phyloP scores from a whole-genome alignment of 2,113 vertebrate genomes.

The Tupaia chinensis region DNA sequence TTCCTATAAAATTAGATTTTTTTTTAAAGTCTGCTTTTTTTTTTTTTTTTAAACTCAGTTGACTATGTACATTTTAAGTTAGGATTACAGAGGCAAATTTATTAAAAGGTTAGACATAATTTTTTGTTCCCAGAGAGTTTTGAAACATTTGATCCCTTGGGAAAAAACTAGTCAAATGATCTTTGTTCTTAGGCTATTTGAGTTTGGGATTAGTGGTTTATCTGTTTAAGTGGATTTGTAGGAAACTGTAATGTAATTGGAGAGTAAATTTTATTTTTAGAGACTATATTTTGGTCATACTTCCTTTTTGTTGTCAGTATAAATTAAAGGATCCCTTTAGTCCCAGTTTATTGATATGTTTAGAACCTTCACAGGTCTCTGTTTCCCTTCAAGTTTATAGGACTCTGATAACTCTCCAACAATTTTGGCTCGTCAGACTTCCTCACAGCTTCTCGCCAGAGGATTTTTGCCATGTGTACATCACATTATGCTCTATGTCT shows the following conservation, averaged over 20 bases:
- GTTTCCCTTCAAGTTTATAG: constrained; percentile 23
- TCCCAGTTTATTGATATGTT: constrained; percentile 42
- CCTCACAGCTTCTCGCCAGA: constrained; percentile 1
- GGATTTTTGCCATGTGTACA: constrained; percentile 27
- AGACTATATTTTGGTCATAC: constrained; percentile 56
- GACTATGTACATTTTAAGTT: constrained; percentile 39
- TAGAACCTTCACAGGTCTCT: constrained; percentile 51
- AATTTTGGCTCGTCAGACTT: constrained; percentile 44
- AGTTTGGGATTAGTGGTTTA: constrained; percentile 70
- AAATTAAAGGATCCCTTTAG: constrained; percentile 52
- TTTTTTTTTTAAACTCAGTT: constrained; percentile 16
- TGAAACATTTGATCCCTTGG: constrained; percentile 59
- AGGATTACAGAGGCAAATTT: constrained; percentile 45
- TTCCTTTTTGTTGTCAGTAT: constrained; percentile 62
- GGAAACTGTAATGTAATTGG: constrained; percentile 65
- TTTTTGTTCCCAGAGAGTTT: constrained; percentile 72
- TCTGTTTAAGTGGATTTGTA: constrained; percentile 73
- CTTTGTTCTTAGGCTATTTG: constrained; percentile 74
- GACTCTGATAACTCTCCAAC: constrained; percentile 10
- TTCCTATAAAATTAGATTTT: constrained; percentile 39
- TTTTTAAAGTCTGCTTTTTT: not conserved
- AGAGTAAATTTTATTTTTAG: constrained; percentile 72
- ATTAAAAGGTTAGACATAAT: constrained; percentile 58
- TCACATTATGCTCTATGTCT: constrained; percentile 10
- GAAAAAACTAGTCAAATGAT: constrained; percentile 53